Evolutionary conservation across 2,797 vertebrate genomes (phyloP), one percentile per base, ranked within the genome.

Genomic region (Heteromormyrus szaboi): DNA sequence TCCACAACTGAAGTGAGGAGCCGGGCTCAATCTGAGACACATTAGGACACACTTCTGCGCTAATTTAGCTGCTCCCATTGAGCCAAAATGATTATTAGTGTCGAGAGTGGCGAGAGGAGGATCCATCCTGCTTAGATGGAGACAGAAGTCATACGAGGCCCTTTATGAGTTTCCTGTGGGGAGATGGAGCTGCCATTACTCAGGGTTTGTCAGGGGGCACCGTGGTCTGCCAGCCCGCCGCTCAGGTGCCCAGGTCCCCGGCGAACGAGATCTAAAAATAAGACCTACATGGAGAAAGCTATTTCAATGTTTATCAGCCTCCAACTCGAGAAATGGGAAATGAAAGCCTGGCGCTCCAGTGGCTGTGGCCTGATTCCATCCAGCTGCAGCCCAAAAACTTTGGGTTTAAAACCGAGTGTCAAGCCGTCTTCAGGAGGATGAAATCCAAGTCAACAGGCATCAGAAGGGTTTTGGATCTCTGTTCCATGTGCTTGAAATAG

Each of bases 151-250:
- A 46, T 79, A 83, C 25, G 85, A 59, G 53, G 89, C 33, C 17
- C 62, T 83, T 87, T 50, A 87, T 89, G 89, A 83, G 44, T 84
- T 89, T 89, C 89, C 89, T 83, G 85, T 87, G 68, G 41, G 29
- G 85, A 44, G 29, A 48, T 11, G 76, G 88, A 37, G 4, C 62
- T 17, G 46, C 68, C 85, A 87, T 89, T 89, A 89, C 86, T 89
- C 89, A 88, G 19, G 37, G 41, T 29, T 41, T 85, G 89, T 88
- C 86, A 88, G 86, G 50, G 29, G 89, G 53, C 25, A 19, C 41
- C 22, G 9, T 11, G 51, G 88, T 56, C 76, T 44, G 53, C 68
- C 17, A 62, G 44, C 68, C 4, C 0, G 8, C 46, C 2, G 85
- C 65, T 25, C 72, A 87, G 89, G 85, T 83, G 85, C 84, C 14